Evolutionary conservation across 2,888 invertebrate genomes (phyloP).

Genomic region (Peribatodes rhomboidaria): DNA sequence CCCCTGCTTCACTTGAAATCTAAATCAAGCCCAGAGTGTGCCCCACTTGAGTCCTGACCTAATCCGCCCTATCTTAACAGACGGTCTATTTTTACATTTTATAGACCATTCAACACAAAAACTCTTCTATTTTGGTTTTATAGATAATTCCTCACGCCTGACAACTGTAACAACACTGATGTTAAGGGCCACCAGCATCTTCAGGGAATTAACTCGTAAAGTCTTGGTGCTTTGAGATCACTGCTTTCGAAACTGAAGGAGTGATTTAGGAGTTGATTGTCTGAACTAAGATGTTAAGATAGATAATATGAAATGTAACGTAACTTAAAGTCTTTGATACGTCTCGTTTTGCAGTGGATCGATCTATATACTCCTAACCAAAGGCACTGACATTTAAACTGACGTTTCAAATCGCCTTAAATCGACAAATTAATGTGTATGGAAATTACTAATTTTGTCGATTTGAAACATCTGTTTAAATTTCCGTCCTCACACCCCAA

Average conservation of each 20-base stretch:
- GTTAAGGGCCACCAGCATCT: constrained; percentile 32
- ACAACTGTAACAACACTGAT: constrained; percentile 49
- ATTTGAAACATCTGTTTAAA: too few species aligned
- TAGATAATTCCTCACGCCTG: constrained; percentile 36
- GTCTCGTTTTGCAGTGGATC: too few species aligned
- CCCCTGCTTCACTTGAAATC: constrained; percentile 42
- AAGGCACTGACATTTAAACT: too few species aligned
- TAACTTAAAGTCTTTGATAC: neutral
- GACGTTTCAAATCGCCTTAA: too few species aligned
- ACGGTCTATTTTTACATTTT: constrained; percentile 48
- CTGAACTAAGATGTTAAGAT: constrained; percentile 3
- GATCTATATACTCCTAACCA: too few species aligned
- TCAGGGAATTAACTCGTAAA: constrained; percentile 39
- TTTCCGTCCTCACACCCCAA: too few species aligned
- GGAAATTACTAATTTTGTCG: too few species aligned
- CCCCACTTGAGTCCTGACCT: constrained; percentile 47
- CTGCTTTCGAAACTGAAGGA: constrained; percentile 34
- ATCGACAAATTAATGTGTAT: too few species aligned
- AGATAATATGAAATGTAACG: neutral
- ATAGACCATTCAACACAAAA: constrained; percentile 44
- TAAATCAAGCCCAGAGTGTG: constrained; percentile 39
- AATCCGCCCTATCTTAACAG: constrained; percentile 40
- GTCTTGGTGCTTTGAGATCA: constrained; percentile 30
- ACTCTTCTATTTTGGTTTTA: constrained; percentile 39
- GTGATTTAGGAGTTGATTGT: constrained; percentile 29